Base-by-base conservation (phyloP, 1,140 invertebrate genomes). In the Epicauta chinensis region DNA sequence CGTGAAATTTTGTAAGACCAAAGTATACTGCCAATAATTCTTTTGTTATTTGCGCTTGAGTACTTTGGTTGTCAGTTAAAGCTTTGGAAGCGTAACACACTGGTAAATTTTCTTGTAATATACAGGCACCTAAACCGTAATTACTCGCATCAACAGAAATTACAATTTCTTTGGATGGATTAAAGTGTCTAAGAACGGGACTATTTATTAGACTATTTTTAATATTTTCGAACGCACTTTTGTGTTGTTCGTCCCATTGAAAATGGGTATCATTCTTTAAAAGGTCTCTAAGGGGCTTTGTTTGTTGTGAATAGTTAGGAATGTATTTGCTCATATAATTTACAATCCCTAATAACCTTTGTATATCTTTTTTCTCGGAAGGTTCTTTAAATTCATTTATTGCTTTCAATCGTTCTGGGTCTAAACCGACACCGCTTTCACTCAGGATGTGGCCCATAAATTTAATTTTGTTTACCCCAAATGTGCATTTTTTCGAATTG, bases 31-130 rank as follows among this genome's bases (percentile, higher is more conserved):
- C 65, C 5, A 72, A 55, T 12, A 62, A 54, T 56, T 75, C 71
- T 46, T 71, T 73, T 44, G 74, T 70, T n/a, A 73, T 72, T 51
- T 69, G 66, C 7, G 63, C 55, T 48, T 72, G 76, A 5, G 58
- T 63, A 35, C 57, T 35, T 57, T 75, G 60, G 9, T 64, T 55
- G 16, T 53, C 6, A 7, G 55, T 67, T 4, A 75, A 52, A 11
- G 62, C 36, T 44, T 60, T 54, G 5, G 62, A 70, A 9, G 67
- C 65, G 64, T 64, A 74, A 9, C 63, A 58, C 7, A 75, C 54
- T 10, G 65, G 69, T 14, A 61, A 41, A 13, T 62, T 53, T 37
- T 66, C 52, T 55, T 78, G 73, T 4, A 70, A 31, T 2, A 76
- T 17, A 23, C 63, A 59, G 7, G 64, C 66, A 14, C 68, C 72